Conservation (phyloP, 2,113 vertebrate genomes). For the Aegypius monachus region DNA sequence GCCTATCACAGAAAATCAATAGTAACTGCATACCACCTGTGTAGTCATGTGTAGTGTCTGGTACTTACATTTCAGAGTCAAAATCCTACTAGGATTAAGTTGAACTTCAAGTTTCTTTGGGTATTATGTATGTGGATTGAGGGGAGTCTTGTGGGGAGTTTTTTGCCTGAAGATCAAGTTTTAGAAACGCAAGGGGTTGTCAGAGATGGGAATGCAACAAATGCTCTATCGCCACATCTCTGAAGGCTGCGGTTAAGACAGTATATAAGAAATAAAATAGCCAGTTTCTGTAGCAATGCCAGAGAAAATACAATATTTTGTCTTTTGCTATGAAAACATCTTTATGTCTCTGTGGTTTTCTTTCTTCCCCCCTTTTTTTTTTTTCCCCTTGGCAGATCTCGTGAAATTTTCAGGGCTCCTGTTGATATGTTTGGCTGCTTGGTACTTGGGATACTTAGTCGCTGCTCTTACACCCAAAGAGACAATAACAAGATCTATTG, state of each 20-base stretch:
- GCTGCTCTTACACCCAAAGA: neutral
- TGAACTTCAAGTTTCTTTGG: neutral
- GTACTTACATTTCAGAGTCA: neutral
- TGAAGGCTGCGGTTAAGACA: neutral
- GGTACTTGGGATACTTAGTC: conserved; percentile 65
- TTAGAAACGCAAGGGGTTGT: neutral
- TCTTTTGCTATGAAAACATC: neutral
- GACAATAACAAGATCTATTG: neutral
- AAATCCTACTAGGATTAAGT: neutral
- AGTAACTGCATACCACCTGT: neutral
- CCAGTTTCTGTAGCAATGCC: neutral
- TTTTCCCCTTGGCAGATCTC: conserved; percentile 9
- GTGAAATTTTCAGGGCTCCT: conserved; percentile 19
- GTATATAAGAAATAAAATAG: neutral
- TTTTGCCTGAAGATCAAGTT: neutral
- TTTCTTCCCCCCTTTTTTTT: neutral
- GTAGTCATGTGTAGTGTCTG: neutral
- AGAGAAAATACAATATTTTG: neutral
- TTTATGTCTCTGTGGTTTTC: neutral
- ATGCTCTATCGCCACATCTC: neutral
- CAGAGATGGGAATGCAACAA: neutral
- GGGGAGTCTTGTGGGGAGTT: neutral
- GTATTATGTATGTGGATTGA: neutral
- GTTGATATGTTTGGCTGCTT: conserved; percentile 31
- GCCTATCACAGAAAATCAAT: neutral